Percentiles rank a stretch among this genome's conserved stretches.
Conservation (phyloP, 2,888 invertebrate species). For the Lasioglossum lativentre region DNA sequence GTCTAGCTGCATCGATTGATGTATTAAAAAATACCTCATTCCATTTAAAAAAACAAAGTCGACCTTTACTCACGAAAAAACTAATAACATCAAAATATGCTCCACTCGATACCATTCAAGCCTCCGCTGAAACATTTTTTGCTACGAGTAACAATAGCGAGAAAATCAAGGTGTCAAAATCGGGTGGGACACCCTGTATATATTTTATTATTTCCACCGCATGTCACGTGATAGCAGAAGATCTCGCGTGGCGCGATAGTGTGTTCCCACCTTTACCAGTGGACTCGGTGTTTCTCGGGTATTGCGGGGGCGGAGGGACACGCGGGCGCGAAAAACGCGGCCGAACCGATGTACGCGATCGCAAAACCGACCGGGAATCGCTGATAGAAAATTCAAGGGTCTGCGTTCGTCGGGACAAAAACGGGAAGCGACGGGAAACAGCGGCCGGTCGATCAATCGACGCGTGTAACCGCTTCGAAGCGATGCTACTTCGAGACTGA, state of each 20-base stretch:
- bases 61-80: too few species aligned
- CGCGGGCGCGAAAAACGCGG: not conserved
- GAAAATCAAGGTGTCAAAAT: too few species aligned
- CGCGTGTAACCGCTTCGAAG: slow-evolving; percentile 19
- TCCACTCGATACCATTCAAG: too few species aligned
- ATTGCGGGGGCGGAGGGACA: not conserved
- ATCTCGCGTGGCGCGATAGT: too few species aligned
- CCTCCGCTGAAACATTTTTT: too few species aligned
- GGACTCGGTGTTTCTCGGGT: not conserved
- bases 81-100: too few species aligned
- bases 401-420: slow-evolving; percentile 13
- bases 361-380: slow-evolving; percentile 24
- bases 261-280: not conserved
- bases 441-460: slow-evolving; percentile 43
- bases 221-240: not conserved
- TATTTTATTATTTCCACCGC: not conserved
- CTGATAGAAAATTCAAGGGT: slow-evolving; percentile 44
- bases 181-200: too few species aligned
- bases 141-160: too few species aligned
- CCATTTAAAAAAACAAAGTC: too few species aligned
- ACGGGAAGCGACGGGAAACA: slow-evolving; percentile 39
- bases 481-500: slow-evolving; percentile 26
- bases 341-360: slow-evolving; percentile 5
- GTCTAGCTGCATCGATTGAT: too few species aligned
- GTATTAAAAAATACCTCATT: too few species aligned